Base-by-base conservation (phyloP, 2,888 invertebrate genomes). In the Athrips mouffetella region DNA sequence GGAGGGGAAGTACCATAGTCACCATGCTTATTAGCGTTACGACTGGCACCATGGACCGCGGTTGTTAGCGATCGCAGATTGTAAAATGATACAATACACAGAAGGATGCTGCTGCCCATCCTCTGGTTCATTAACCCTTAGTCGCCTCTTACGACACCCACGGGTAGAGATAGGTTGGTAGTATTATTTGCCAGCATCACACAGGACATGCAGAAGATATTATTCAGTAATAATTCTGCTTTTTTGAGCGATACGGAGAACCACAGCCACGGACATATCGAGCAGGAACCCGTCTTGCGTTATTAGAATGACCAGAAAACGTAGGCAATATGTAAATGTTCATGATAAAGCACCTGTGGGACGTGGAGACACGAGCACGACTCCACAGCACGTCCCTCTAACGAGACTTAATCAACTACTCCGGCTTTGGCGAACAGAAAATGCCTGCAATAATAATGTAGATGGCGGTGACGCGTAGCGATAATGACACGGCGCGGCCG, bases 401-500 rank as follows among this genome's bases (percentile, higher is more conserved):
- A 39, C 23, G 21, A 39, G 5, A 21, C 21, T 39, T 21, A 39
- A 39, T 39, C 39, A 39, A 39, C 21, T 21, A 23, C 10, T 7
- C 10, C n/a, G 23, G 37, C 5, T 11, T 8, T 27, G 8, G 16
- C 10, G 16, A 23, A 45, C 29, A 10, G 23, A 16, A 33, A 45
- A 23, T n/a, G 2, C 23, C 2, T 45, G 47, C 18, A 40, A 20
- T 29, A 29, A 47, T 39, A 48, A 39, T 31, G 48, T 45, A 30
- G 23, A 47, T 39, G 53, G 47, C 18, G 47, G 47, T 47, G 47
- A 49, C 45, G 35, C 8, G 8, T 20, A 11, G 2, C 3, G 8
- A 20, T 33, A 45, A 45, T 33, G 45, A 45, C 18, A 23, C 51
- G 53, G 41, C 39, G 40, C 35, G 48, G 51, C 20, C 29, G 18